A percentile compares a stretch with the other conserved stretches of the same genome.
phyloP scores from a whole-genome alignment of 2,113 vertebrate genomes.

The Nesoenas mayeri region DNA sequence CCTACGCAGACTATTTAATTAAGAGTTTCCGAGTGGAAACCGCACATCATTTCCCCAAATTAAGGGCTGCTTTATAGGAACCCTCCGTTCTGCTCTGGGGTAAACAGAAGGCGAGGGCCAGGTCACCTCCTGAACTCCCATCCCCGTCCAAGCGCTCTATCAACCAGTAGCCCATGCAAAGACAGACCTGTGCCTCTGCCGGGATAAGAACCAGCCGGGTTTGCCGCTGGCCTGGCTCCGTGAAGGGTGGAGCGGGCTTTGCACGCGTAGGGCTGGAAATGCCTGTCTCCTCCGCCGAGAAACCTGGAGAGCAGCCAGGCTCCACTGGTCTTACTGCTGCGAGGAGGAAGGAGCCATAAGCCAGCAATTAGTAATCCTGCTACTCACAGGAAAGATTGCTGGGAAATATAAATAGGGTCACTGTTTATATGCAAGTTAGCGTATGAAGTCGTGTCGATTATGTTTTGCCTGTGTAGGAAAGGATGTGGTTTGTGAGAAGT shows the following conservation, averaged over 20 bases:
- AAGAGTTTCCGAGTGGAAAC: constrained; percentile 48
- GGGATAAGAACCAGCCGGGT: background rate
- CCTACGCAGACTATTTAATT: background rate
- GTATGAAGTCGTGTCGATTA: background rate
- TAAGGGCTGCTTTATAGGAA: background rate
- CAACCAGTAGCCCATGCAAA: background rate
- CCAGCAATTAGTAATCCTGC: constrained; percentile 66
- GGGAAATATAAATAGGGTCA: constrained; percentile 56
- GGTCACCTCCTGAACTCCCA: background rate
- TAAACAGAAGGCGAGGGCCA: background rate
- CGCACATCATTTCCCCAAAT: background rate
- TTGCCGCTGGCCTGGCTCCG: background rate
- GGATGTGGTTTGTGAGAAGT: background rate
- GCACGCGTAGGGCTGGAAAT: background rate
- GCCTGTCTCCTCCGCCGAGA: background rate
- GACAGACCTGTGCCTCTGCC: background rate
- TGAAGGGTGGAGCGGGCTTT: background rate
- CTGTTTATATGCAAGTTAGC: constrained; percentile 22
- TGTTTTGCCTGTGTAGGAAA: background rate
- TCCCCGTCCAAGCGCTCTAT: background rate
- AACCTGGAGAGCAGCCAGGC: constrained; percentile 29
- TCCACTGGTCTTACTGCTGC: constrained; percentile 3
- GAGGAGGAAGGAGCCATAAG: constrained; percentile 49
- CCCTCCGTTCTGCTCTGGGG: background rate
- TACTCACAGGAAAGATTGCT: constrained; percentile 57